These are phyloP conservation scores for Hippasteria phrygiana DNA, from an alignment of 53 echinoderm and acorn worm genomes.

Conservation along the genomic window DNA sequence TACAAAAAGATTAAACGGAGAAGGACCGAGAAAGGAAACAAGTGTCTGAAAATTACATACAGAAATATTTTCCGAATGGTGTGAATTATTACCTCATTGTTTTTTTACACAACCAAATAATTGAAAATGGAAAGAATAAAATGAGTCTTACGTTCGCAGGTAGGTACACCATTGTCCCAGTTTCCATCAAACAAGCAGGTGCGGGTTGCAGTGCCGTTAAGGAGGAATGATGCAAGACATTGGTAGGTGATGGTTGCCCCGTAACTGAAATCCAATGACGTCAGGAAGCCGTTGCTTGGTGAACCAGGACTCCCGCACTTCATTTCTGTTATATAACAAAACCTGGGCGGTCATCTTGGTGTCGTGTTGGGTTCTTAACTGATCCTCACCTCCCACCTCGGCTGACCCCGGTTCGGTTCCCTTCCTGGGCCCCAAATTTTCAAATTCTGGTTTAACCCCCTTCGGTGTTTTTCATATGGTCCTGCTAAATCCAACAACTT, in stretches of 20 bases:
- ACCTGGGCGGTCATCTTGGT: neutral
- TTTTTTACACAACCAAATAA: too few relatives aligned
- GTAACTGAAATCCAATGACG: constrained; percentile 46
- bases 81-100: too few relatives aligned
- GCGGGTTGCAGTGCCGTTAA: neutral
- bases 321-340: neutral
- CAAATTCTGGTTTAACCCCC: too few relatives aligned
- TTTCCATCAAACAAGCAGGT: constrained; percentile 34
- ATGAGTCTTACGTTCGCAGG: constrained; percentile 20
- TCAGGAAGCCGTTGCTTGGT: constrained; percentile 19
- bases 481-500: too few relatives aligned
- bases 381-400: too few relatives aligned
- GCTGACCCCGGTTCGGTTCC: too few relatives aligned
- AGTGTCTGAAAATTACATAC: too few relatives aligned
- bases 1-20: too few relatives aligned
- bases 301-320: constrained; percentile 30
- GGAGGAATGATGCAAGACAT: neutral
- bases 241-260: constrained; percentile 26
- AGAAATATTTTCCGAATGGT: too few relatives aligned
- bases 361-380: neutral
- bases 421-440: too few relatives aligned
- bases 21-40: too few relatives aligned
- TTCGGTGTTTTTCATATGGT: too few relatives aligned
- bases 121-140: neutral
- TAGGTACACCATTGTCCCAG: constrained; percentile 23